A percentile compares a stretch with the other conserved stretches of the same genome.
Evolutionary conservation across 2,888 invertebrate species (phyloP).

Genomic region (Oxyteleia sp.): DNA sequence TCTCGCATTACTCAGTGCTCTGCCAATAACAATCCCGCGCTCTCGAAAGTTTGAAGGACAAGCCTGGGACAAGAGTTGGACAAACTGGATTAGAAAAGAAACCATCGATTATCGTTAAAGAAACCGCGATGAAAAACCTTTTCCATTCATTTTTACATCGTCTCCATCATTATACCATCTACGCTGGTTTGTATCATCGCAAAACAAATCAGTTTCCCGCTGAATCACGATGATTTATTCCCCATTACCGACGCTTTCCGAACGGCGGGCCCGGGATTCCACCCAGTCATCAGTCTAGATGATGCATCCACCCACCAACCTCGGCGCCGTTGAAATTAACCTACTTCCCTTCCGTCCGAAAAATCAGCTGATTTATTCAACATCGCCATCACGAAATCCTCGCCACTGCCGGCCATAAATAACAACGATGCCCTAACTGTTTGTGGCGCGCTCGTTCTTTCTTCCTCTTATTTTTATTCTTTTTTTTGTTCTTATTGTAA

Average conservation of each 20-base stretch:
- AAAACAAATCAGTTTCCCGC: no score
- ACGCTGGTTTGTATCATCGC: no score
- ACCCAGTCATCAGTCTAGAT: constrained; percentile 50
- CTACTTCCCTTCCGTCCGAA: constrained; percentile 27
- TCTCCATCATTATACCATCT: no score
- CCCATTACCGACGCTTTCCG: constrained; percentile 16
- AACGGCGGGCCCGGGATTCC: constrained; percentile 9
- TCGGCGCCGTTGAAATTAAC: constrained; percentile 21
- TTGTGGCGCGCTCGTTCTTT: constrained; percentile 4
- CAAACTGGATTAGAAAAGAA: no score
- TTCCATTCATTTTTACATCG: no score
- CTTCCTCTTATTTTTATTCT: no score
- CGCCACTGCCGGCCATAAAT: constrained; percentile 40
- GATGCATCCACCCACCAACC: constrained; percentile 40
- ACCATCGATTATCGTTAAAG: no score
- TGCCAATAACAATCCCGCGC: constrained; percentile 68
- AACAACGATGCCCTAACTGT: constrained; percentile 53
- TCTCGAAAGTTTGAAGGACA: constrained; percentile 38
- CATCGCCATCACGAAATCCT: constrained; percentile 16
- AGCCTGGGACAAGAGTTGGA: no score
- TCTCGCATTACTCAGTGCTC: constrained; percentile 71
- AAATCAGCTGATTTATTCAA: constrained; percentile 52
- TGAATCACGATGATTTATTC: constrained; percentile 42
- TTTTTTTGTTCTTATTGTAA: no score
- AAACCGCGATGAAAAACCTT: no score